Percentiles rank a stretch among this genome's conserved stretches.
Evolutionary conservation across 2,113 vertebrate species (phyloP).

Genomic region (Hippocampus comes): DNA sequence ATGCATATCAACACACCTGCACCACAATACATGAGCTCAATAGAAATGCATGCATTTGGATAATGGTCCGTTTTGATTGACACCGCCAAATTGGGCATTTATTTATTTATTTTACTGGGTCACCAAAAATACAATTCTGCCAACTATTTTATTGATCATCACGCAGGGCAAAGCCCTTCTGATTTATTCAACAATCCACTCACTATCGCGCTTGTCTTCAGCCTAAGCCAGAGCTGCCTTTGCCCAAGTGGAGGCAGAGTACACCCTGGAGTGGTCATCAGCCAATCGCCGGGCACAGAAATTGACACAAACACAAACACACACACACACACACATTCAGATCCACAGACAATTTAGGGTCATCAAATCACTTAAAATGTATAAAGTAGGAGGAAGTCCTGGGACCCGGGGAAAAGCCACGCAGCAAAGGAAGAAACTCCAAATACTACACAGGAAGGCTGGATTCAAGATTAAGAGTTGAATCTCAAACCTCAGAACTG

Average conservation of each 20-base stretch:
- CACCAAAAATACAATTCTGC: neutral
- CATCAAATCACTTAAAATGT: neutral
- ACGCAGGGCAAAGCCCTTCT: neutral
- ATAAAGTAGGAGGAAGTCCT: neutral
- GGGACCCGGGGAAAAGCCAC: neutral
- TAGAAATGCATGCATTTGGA: neutral
- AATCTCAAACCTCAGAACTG: no score
- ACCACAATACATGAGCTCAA: neutral
- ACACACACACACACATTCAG: no score
- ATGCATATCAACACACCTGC: neutral
- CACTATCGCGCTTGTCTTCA: neutral
- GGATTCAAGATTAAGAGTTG: no score
- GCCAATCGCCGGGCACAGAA: neutral
- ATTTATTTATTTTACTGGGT: neutral
- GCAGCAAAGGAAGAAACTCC: neutral
- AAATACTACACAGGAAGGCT: no score
- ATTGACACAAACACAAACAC: no score
- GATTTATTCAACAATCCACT: neutral
- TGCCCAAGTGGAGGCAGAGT: neutral
- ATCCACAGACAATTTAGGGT: neutral
- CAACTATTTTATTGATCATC: neutral
- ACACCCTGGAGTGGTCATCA: neutral
- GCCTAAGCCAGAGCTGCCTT: neutral
- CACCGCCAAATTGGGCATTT: neutral
- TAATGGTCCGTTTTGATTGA: neutral